Evolutionary conservation across 2,797 vertebrate species (phyloP).

Genomic region (Nasua narica): DNA sequence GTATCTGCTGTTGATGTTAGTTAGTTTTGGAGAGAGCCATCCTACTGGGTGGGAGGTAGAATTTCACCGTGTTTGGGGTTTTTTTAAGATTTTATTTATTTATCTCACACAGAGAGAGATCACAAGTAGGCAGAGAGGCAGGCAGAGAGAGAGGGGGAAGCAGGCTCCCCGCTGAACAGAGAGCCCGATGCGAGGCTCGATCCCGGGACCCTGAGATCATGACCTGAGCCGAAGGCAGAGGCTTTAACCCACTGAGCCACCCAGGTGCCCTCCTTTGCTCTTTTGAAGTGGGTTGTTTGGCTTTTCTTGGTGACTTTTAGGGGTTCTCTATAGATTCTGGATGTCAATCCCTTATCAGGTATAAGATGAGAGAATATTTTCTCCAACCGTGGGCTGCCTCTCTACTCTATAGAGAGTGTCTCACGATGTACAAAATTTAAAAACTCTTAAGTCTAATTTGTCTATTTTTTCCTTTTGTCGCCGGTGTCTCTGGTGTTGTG

Average conservation of each 20-base stretch:
- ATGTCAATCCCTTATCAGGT: background rate
- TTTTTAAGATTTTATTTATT: too few relatives aligned
- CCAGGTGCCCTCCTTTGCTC: background rate
- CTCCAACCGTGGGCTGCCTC: background rate
- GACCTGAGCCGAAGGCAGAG: too few relatives aligned
- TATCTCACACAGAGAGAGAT: too few relatives aligned
- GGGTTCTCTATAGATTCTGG: background rate
- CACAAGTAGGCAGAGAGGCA: too few relatives aligned
- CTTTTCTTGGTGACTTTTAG: background rate
- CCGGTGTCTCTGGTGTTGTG: background rate
- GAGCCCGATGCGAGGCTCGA: too few relatives aligned
- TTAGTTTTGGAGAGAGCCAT: background rate
- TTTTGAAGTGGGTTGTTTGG: background rate
- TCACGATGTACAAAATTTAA: background rate
- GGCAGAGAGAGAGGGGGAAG: too few relatives aligned
- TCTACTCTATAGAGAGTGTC: background rate
- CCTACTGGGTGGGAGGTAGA: background rate
- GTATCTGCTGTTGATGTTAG: background rate
- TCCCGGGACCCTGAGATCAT: too few relatives aligned
- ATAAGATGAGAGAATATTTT: background rate
- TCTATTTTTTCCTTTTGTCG: background rate
- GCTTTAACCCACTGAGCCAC: too few relatives aligned
- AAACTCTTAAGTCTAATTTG: background rate
- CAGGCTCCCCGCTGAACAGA: too few relatives aligned
- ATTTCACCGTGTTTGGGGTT: too few relatives aligned